phyloP scores from a whole-genome alignment of 2,797 vertebrate genomes.

The Typhlichthys subterraneus region DNA sequence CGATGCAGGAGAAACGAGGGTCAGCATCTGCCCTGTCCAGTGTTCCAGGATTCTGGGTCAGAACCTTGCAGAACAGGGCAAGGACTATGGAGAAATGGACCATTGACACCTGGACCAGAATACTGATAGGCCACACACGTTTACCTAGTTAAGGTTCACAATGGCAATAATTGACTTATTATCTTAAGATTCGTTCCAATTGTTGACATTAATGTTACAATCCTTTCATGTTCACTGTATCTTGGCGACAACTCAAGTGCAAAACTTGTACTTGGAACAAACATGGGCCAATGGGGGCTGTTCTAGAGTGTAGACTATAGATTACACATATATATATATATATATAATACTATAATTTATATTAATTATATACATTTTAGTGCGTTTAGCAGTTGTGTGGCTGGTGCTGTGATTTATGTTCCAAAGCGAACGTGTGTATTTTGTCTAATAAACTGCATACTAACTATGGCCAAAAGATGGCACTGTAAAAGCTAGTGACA shows the following conservation, averaged over 20 bases:
- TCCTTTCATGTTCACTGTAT: background rate
- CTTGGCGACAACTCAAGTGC: background rate
- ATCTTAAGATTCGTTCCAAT: background rate
- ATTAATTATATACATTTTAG: no score
- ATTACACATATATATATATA: no score
- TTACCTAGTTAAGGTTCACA: conserved; percentile 68
- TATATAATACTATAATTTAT: no score
- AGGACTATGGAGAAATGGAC: conserved; percentile 73
- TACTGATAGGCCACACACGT: conserved; percentile 72
- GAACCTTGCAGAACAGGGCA: conserved; percentile 75
- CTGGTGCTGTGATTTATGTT: no score
- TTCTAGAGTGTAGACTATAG: no score
- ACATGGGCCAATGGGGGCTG: background rate
- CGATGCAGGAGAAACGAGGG: conserved; percentile 71
- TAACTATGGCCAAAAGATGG: no score
- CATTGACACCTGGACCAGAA: conserved; percentile 70
- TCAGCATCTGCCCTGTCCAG: conserved; percentile 66
- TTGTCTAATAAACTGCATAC: no score
- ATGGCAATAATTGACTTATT: background rate
- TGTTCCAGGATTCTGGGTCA: conserved; percentile 76
- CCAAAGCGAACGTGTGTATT: no score
- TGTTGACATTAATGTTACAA: background rate
- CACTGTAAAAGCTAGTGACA: no score
- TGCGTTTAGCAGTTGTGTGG: no score
- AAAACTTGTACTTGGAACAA: background rate